Conservation (phyloP, 2,888 invertebrate species). For the Gymnocheta viridis region DNA sequence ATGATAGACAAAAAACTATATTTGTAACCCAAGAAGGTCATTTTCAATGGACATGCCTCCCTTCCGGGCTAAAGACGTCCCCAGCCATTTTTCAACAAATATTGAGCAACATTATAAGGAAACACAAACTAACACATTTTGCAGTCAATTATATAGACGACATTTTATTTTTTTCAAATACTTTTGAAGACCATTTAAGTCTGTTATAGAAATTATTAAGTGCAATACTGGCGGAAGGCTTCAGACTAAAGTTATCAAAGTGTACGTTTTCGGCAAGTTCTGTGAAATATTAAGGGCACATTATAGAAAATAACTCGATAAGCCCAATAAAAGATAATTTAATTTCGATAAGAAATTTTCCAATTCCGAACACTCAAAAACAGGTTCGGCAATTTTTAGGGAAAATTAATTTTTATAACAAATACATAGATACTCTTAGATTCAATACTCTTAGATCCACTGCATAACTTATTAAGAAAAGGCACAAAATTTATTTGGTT, state of each 20-base stretch:
- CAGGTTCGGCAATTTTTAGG: slow-evolving; percentile 64
- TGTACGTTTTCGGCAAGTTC: slow-evolving; percentile 47
- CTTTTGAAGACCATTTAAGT: slow-evolving; percentile 61
- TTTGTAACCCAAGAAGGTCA: slow-evolving; percentile 36
- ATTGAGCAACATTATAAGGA: slow-evolving; percentile 60
- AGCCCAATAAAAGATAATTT: slow-evolving; percentile 56
- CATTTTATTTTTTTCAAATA: slow-evolving; percentile 69
- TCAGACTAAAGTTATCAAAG: slow-evolving; percentile 67
- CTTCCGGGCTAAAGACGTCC: slow-evolving; percentile 34
- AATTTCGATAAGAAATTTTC: slow-evolving; percentile 64
- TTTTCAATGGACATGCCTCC: slow-evolving; percentile 30
- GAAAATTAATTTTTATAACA: slow-evolving; percentile 69
- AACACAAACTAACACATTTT: slow-evolving; percentile 13
- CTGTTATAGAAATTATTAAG: slow-evolving; percentile 60
- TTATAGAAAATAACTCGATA: slow-evolving; percentile 65
- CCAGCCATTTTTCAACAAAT: slow-evolving; percentile 32
- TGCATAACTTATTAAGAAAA: slow-evolving; percentile 68
- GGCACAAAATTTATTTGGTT: slow-evolving; percentile 61
- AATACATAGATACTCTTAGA: slow-evolving; percentile 66
- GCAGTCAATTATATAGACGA: slow-evolving; percentile 65
- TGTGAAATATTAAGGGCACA: slow-evolving; percentile 64
- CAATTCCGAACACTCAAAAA: slow-evolving; percentile 64
- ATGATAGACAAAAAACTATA: slow-evolving; percentile 54
- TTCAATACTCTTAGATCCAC: slow-evolving; percentile 61
- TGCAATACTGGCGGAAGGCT: slow-evolving; percentile 67